A percentile compares a stretch with the other conserved stretches of the same genome.
These are phyloP conservation scores for Eulithis testata DNA, from an alignment of 2,888 invertebrate species.

Conservation along the genomic window DNA sequence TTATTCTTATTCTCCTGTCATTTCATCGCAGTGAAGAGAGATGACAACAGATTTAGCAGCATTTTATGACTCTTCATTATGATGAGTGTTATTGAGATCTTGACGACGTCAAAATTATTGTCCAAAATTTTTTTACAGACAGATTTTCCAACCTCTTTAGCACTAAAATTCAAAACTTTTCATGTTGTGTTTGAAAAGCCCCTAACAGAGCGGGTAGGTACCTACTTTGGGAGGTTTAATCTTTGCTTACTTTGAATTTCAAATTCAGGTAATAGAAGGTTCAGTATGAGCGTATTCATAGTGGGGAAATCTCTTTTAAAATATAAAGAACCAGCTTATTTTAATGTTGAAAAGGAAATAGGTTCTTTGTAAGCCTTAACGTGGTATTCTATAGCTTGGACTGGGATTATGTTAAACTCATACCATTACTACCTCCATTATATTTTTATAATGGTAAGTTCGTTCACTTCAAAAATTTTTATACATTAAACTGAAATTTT, in stretches of 20 bases:
- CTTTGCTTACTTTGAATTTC: constrained; percentile 44
- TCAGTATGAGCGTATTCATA: constrained; percentile 31
- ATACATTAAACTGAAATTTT: too few species aligned
- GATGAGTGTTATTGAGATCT: too few species aligned
- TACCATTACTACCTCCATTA: not conserved
- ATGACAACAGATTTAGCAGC: too few species aligned
- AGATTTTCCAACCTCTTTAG: too few species aligned
- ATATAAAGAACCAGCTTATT: constrained; percentile 25
- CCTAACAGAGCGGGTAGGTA: constrained; percentile 15
- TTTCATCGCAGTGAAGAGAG: too few species aligned
- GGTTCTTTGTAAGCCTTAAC: not conserved
- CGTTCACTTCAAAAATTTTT: too few species aligned
- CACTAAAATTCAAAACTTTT: not conserved
- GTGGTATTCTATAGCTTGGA: not conserved
- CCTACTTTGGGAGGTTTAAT: constrained; percentile 38
- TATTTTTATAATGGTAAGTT: not conserved
- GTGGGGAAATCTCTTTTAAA: constrained; percentile 29
- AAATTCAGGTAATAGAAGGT: constrained; percentile 45
- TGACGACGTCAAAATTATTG: too few species aligned
- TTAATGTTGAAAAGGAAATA: constrained; percentile 23
- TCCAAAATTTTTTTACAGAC: too few species aligned
- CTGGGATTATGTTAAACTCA: not conserved
- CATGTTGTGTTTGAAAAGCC: constrained; percentile 10
- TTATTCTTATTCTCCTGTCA: too few species aligned
- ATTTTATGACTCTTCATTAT: too few species aligned